These are phyloP conservation scores for Anoplophora glabripennis DNA, from an alignment of 1,140 invertebrate genomes.

Conservation along the genomic window DNA sequence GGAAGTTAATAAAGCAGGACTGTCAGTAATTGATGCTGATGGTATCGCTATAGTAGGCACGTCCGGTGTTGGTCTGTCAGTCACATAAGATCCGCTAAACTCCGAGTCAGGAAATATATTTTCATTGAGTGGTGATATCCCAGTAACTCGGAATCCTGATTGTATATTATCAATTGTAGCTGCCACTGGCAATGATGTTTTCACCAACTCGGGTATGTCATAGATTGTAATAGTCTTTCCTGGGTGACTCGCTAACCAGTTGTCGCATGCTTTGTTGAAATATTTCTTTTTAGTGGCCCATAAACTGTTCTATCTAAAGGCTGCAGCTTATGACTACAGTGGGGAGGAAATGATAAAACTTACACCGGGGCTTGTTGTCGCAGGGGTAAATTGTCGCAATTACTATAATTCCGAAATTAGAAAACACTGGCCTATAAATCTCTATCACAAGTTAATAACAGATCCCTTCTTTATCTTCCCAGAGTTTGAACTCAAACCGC, in stretches of 20 bases:
- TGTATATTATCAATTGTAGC: slow-evolving; percentile 12
- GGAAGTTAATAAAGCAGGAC: no score
- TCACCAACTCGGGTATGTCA: slow-evolving; percentile 16
- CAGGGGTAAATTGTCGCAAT: no score
- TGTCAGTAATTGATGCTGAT: no score
- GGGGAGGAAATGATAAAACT: no score
- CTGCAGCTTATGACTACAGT: slow-evolving; percentile 8
- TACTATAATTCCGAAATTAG: no score
- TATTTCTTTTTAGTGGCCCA: slow-evolving; percentile 10
- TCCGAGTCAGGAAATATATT: slow-evolving; percentile 25
- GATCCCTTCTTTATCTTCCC: no score
- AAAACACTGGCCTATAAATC: no score
- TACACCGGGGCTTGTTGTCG: no score
- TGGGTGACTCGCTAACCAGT: slow-evolving; percentile 13
- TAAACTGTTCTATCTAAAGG: slow-evolving; percentile 14
- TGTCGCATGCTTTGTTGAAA: not conserved
- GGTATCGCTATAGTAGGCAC: no score
- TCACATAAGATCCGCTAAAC: slow-evolving; percentile 5
- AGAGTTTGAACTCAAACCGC: no score
- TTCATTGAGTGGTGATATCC: slow-evolving; percentile 24
- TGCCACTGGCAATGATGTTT: slow-evolving; percentile 3
- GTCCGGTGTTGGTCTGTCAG: no score
- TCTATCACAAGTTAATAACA: no score
- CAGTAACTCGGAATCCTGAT: slow-evolving; percentile 19
- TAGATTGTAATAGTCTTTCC: slow-evolving; percentile 21